Percentiles rank a stretch among this genome's conserved stretches.
Conservation (phyloP, 1,140 invertebrate species). For the Phenacoccus solenopsis region DNA sequence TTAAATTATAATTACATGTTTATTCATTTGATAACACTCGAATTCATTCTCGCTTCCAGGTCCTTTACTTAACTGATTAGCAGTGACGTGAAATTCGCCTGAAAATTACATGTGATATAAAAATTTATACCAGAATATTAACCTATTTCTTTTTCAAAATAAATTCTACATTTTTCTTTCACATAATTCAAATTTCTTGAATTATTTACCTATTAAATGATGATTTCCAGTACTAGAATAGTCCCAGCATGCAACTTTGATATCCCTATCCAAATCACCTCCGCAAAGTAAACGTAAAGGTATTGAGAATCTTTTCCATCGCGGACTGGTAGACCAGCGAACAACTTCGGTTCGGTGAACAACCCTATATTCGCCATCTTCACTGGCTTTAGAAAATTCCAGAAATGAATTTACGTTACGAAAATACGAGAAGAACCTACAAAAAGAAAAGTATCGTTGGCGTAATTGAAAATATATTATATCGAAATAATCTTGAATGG, state of each 20-base stretch:
- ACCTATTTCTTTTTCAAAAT: not conserved
- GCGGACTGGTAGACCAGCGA: conserved; percentile 40
- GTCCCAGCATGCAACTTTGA: conserved; percentile 33
- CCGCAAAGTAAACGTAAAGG: conserved; percentile 41
- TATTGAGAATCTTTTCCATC: conserved; percentile 42
- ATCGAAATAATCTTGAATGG: not conserved
- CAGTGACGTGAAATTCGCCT: conserved; percentile 28
- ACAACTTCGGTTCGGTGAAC: conserved; percentile 38
- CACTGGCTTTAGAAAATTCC: conserved; percentile 37
- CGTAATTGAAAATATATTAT: not conserved
- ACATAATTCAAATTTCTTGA: not conserved
- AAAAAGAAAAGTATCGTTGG: not conserved
- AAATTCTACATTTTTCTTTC: not conserved
- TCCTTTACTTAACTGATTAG: conserved; percentile 26
- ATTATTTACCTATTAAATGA: conserved; percentile 25
- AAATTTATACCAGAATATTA: not conserved
- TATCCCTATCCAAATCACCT: conserved; percentile 42
- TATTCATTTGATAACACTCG: conserved; percentile 7
- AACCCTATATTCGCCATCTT: conserved; percentile 34
- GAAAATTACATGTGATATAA: not conserved
- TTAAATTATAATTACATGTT: conserved; percentile 6
- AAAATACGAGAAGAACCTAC: conserved; percentile 22
- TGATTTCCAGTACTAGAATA: conserved; percentile 28
- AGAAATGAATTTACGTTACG: conserved; percentile 39
- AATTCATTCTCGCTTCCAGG: conserved; percentile 14